Evolutionary conservation across 2,113 vertebrate genomes (phyloP).

Genomic region (Leucoraja erinaceus): DNA sequence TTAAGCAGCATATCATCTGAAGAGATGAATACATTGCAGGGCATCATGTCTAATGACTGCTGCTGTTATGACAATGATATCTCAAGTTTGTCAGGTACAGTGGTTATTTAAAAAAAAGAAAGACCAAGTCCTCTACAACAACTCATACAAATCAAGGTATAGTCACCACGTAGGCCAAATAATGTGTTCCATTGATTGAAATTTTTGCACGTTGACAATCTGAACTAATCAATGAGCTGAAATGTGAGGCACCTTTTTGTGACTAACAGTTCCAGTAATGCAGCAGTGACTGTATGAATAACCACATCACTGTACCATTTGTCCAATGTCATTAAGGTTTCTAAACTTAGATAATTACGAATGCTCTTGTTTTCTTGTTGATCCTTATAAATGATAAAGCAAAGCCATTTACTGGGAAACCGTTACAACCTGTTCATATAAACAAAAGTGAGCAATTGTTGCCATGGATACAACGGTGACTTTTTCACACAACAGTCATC

Average conservation of each 20-base stretch:
- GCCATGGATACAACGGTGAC: neutral
- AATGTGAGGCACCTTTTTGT: neutral
- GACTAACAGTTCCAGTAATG: neutral
- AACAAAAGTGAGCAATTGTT: constrained; percentile 24
- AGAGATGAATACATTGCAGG: neutral
- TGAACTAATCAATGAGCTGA: constrained; percentile 33
- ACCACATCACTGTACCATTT: neutral
- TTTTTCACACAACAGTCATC: constrained; percentile 22
- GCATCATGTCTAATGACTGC: neutral
- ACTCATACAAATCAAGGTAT: constrained; percentile 47
- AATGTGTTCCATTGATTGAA: constrained; percentile 61
- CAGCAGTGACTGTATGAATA: neutral
- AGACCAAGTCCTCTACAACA: neutral
- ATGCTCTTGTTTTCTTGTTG: neutral
- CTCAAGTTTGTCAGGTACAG: neutral
- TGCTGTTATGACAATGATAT: neutral
- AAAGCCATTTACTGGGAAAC: constrained; percentile 5
- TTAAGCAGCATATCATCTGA: neutral
- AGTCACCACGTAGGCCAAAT: constrained; percentile 60
- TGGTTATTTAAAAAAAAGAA: neutral
- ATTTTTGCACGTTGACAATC: constrained; percentile 45
- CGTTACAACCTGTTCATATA: neutral
- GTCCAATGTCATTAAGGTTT: neutral
- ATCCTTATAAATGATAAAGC: neutral
- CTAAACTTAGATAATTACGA: neutral